Evolutionary conservation across 2,113 vertebrate genomes (phyloP).

Genomic region (Bubo scandiacus): DNA sequence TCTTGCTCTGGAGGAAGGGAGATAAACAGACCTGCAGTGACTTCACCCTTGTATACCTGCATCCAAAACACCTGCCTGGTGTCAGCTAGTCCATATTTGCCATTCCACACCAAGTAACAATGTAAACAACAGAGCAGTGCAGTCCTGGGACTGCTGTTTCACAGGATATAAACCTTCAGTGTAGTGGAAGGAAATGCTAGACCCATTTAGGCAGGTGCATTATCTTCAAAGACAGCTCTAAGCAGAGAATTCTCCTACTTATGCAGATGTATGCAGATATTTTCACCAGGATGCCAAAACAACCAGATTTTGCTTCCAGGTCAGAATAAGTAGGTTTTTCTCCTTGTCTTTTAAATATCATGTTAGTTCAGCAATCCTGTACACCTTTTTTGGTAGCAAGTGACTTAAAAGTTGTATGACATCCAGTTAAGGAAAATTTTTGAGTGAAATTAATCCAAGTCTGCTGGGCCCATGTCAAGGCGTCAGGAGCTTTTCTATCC

Average conservation of each 20-base stretch:
- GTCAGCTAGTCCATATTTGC: not conserved
- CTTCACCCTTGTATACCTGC: not conserved
- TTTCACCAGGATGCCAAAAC: not conserved
- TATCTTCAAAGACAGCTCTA: not conserved
- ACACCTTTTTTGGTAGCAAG: not conserved
- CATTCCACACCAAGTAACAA: not conserved
- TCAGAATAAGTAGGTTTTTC: not conserved
- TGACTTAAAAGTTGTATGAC: not conserved
- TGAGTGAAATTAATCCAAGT: slow-evolving; percentile 22
- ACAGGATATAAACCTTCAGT: not conserved
- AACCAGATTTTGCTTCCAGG: not conserved
- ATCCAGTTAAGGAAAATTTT: not conserved
- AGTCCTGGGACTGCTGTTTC: not conserved
- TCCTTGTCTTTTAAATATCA: not conserved
- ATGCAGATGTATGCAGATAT: not conserved
- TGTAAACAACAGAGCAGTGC: not conserved
- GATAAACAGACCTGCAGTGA: not conserved
- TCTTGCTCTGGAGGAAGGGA: not conserved
- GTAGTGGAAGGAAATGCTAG: not conserved
- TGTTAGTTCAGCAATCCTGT: not conserved
- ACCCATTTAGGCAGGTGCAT: not conserved
- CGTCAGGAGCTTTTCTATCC: not conserved
- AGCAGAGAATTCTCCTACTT: not conserved
- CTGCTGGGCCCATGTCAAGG: not conserved
- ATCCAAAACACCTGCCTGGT: not conserved